A percentile compares a stretch with the other conserved stretches of the same genome.
These are phyloP conservation scores for Drosophila busckii DNA, from an alignment of 1,140 invertebrate species.

Conservation along the genomic window DNA sequence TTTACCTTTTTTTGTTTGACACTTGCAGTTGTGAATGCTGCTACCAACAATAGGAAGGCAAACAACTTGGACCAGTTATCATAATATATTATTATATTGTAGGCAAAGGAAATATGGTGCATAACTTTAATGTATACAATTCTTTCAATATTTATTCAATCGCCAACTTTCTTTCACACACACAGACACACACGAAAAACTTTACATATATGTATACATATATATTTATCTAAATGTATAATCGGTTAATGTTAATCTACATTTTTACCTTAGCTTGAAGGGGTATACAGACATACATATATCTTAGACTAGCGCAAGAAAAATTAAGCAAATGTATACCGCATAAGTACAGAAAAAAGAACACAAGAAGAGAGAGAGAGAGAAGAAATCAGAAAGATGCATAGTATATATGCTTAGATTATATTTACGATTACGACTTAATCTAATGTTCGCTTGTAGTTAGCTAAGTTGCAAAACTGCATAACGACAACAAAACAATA, in stretches of 20 bases:
- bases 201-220: conserved; percentile 20
- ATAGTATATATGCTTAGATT: conserved; percentile 58
- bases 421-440: conserved; percentile 55
- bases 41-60: conserved; percentile 15
- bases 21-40: conserved; percentile 35
- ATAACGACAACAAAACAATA: conserved; percentile 39
- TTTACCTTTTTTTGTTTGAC: not conserved
- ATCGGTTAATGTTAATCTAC: conserved; percentile 58
- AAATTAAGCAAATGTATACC: conserved; percentile 3
- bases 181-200: conserved; percentile 1
- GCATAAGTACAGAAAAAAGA: conserved; percentile 3
- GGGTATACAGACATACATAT: conserved; percentile 6
- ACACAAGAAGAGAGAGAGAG: conserved; percentile 12
- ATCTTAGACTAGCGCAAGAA: conserved; percentile 33
- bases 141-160: conserved; percentile 42
- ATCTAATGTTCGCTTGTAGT: conserved; percentile 50
- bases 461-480: conserved; percentile 41
- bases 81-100: conserved; percentile 45
- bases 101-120: conserved; percentile 71
- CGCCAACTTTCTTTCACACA: conserved; percentile 6
- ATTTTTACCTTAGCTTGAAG: conserved; percentile 41
- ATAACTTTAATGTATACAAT: conserved; percentile 35
- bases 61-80: conserved; percentile 70
- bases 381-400: conserved; percentile 17
- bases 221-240: conserved; percentile 34